Conservation (phyloP, 2,113 vertebrate species). For the Anolis sagrei region DNA sequence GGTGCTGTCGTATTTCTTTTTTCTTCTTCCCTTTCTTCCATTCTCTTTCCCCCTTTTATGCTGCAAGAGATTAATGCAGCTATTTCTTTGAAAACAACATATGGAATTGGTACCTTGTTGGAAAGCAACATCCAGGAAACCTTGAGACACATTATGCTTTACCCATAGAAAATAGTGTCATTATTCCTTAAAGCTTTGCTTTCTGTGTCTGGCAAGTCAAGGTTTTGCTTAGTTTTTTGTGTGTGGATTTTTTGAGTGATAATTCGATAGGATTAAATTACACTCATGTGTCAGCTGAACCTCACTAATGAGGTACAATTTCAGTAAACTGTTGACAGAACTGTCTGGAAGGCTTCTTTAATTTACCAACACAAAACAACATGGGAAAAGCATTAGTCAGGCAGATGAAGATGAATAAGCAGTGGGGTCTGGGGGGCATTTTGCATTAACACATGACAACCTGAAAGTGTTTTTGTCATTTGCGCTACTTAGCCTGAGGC, state of each 20-base stretch:
- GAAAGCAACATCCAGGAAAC: neutral
- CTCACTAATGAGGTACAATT: constrained; percentile 83
- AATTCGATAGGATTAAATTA: constrained; percentile 86
- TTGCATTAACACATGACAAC: constrained; percentile 86
- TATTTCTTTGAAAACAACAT: no score
- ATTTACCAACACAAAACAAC: constrained; percentile 85
- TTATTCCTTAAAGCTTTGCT: constrained; percentile 72
- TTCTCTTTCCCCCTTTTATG: no score
- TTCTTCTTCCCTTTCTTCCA: no score
- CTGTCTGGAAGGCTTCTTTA: constrained; percentile 84
- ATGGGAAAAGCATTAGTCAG: constrained; percentile 85
- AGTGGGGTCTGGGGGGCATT: constrained; percentile 77
- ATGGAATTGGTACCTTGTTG: constrained; percentile 20
- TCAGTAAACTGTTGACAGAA: constrained; percentile 88
- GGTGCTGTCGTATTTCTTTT: no score
- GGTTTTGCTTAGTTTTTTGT: constrained; percentile 66
- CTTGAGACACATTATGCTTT: constrained; percentile 58
- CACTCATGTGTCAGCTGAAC: constrained; percentile 77
- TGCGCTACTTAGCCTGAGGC: constrained; percentile 82
- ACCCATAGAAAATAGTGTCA: constrained; percentile 63
- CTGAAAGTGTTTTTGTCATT: constrained; percentile 83
- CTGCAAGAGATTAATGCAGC: no score
- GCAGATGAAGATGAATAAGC: constrained; percentile 87
- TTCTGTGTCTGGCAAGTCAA: constrained; percentile 72
- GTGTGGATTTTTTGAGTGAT: constrained; percentile 67